Evolutionary conservation across 2,888 invertebrate genomes (phyloP), one percentile per base, ranked within the genome.

Genomic region (Aethes cnicana): DNA sequence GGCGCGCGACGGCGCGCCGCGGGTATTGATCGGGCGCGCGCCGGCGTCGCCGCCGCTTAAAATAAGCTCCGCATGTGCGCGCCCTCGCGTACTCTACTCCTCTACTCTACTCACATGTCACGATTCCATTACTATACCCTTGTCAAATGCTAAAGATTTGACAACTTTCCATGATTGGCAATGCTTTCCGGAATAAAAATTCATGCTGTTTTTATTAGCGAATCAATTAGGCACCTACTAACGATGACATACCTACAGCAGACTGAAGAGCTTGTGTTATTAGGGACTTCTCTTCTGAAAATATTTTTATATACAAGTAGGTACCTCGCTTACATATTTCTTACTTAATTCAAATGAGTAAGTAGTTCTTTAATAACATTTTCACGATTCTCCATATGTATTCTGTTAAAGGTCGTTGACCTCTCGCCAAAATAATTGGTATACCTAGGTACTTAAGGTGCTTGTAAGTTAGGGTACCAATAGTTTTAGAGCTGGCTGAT

Each of bases 1-100:
- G 72, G 75, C 77, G 82, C 72, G 75, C 87, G 50, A 54, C 57
- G 88, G 88, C 89, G 88, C 88, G 83, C 74, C 69, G 82, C 64
- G 84, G n/a, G 85, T 89, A 89, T 89, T 88, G 89, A 89, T 89
- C 87, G 87, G 77, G 72, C 77, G 82, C 87, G 85, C 85, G 85
- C 84, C 82, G 86, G 83, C 86, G 86, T 84, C 80, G 74, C 74
- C 77, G 83, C 84, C 84, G 84, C 87, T 86, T 88, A 89, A 61
- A 88, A 88, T 87, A 86, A 87, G 84, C 86, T 84, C 78, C 69
- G 83, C 84, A 84, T 88, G 86, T 86, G 84, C 81, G 81, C 73
- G 73, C 72, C 69, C 66, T 64, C 63, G 63, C 46, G 61, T 59
- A 54, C 63, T 64, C 58, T 56, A 56, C 62, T 62, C 53, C 56